Base-by-base conservation (phyloP, 2,888 invertebrate genomes). In the Rhingia rostrata region DNA sequence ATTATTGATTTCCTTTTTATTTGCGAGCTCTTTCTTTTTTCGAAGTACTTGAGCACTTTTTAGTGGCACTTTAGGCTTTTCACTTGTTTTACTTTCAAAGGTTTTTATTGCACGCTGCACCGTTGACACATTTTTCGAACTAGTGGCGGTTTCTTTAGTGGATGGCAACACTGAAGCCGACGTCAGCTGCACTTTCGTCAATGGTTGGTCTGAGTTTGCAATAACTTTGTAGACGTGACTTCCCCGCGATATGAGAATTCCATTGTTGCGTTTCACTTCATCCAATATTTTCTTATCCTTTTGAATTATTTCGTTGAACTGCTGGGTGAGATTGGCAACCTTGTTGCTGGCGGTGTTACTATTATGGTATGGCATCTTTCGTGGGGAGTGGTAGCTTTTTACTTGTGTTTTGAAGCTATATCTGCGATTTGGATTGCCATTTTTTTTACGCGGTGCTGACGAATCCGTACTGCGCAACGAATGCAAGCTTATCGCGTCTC, bases 251-350 rank as follows among this genome's bases (percentile, higher is more conserved):
- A 89, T 87, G 78, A 92, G 87, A 49, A 93, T 93, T 89, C 92
- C 93, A 90, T 88, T 93, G 87, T 93, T 93, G 66, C 94, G 92
- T 89, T 93, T 94, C 4, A 93, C 92, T 88, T 93, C 93, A 86
- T 93, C 93, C 47, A 93, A 89, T 6, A 93, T 88, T 4, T 89
- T 88, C 9, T 88, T 88, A 82, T 92, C 91, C 81, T 91, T 90
- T 69, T 91, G 91, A 83, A 94, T 93, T 88, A 95, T 92, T 89
- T 94, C 93, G 88, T 95, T 95, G 88, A 95, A 95, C 88, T 95
- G 95, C 86, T 94, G 93, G 0, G 95, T 94, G 75, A 95, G 90
- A 89, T 94, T 94, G 56, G 95, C 94, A 41, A 95, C 95, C 89
- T 93, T 93, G 87, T 92, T 94, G 80, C 93, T 87, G 10, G 87